These are phyloP conservation scores for Metopolophium dirhodum DNA, from an alignment of 1,140 invertebrate species.

Conservation along the genomic window DNA sequence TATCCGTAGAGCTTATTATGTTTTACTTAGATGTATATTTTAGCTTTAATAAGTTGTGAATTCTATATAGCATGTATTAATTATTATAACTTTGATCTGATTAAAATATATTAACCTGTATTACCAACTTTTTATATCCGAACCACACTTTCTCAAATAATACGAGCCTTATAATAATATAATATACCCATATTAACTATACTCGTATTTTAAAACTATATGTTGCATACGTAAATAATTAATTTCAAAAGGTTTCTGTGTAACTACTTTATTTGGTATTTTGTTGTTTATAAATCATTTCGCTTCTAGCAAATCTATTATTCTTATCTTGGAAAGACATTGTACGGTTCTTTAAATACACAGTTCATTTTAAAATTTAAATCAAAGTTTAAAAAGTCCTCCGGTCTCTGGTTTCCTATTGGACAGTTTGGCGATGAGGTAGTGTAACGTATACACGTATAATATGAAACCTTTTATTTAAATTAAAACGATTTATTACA, in stretches of 20 bases:
- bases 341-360: background rate
- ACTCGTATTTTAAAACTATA: background rate
- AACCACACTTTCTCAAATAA: background rate
- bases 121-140: background rate
- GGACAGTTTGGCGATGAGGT: background rate
- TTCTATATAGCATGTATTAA: background rate
- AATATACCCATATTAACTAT: background rate
- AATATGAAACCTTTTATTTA: background rate
- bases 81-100: background rate
- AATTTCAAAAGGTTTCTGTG: background rate
- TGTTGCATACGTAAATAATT: background rate
- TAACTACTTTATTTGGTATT: background rate
- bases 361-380: background rate
- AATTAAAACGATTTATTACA: slow-evolving; percentile 23
- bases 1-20: background rate
- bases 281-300: background rate
- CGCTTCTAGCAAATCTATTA: background rate
- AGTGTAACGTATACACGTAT: background rate
- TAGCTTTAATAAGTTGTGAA: background rate
- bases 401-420: background rate
- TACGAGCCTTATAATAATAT: background rate
- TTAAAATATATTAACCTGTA: background rate
- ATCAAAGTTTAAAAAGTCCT: background rate
- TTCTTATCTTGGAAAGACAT: background rate
- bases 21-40: too few species aligned